Base-by-base conservation (phyloP, 2,797 vertebrate species). In the Takifugu rubripes region DNA sequence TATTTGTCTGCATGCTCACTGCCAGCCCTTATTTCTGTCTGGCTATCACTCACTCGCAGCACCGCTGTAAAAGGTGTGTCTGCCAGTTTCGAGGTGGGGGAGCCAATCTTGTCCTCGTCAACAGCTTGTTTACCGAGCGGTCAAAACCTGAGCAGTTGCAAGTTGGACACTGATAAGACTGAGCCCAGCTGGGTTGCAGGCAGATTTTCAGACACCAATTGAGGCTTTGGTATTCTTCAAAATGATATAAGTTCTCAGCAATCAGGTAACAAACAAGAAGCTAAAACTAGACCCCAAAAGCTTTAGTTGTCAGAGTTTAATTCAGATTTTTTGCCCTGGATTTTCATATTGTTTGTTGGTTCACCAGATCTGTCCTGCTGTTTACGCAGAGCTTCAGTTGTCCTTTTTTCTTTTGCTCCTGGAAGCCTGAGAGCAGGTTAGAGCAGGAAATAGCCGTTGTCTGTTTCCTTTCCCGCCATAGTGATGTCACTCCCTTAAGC, bases 41-140 rank as follows among this genome's bases (percentile, higher is more conserved):
- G 56, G 74, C 64, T 62, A 66, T 79, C 51, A 76, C 25, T 63
- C 49, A 15, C 25, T 61, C 21, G 21, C 21, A 21, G 56, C 54
- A 58, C 64, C 52, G 57, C 27, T 29, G 27, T 29, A 7, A 29
- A 29, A 60, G 64, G 55, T 59, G 36, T 81, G 62, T 79, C 67
- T 76, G 71, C 77, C 56, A 64, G 61, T 69, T 66, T 49, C 46
- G 61, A 78, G 80, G 75, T 68, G 78, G 63, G 50, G 75, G 72
- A 71, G 79, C 78, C 80, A 76, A 70, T 84, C 71, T 61, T 64
- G 69, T 73, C 83, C 80, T 88, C 77, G 63, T 65, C 70, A 79
- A 73, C 24, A 68, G 56, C 47, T 64, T 66, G 53, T 72, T 79
- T 21, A 21, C 21, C 21, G 21, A 21, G 56, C 58, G 16, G 64